phyloP scores from a whole-genome alignment of 2,888 invertebrate genomes.

The Tinea trinotella region DNA sequence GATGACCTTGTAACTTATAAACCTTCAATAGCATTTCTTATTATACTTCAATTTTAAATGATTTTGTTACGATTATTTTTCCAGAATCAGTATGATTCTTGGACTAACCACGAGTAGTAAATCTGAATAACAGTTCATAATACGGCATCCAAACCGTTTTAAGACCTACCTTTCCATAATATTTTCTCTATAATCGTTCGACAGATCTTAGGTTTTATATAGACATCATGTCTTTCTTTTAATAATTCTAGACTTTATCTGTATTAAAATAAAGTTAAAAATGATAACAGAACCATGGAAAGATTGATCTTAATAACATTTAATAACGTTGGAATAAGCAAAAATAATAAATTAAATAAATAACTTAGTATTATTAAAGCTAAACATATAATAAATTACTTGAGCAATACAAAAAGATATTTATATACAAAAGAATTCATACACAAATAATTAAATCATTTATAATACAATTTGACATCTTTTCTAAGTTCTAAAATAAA shows the following conservation, averaged over 20 bases:
- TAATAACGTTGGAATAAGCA: constrained; percentile 8
- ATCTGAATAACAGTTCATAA: background rate
- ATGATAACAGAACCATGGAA: background rate
- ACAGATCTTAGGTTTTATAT: background rate
- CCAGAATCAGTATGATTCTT: no score
- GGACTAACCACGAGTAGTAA: no score
- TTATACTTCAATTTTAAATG: no score
- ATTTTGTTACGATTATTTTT: no score
- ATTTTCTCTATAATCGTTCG: background rate
- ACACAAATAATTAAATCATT: background rate
- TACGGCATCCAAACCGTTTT: background rate
- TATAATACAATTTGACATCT: background rate
- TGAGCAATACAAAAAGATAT: background rate
- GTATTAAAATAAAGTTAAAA: no score
- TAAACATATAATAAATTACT: constrained; percentile 22
- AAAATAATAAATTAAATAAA: constrained; percentile 36
- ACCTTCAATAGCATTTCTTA: no score
- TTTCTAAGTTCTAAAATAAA: background rate
- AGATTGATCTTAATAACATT: background rate
- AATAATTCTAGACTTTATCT: background rate
- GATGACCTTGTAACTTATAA: no score
- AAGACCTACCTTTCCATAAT: background rate
- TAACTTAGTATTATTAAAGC: constrained; percentile 31
- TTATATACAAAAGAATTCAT: constrained; percentile 1
- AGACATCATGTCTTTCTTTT: no score